phyloP scores from a whole-genome alignment of 1,140 invertebrate genomes.

The Leptinotarsa lineolata region DNA sequence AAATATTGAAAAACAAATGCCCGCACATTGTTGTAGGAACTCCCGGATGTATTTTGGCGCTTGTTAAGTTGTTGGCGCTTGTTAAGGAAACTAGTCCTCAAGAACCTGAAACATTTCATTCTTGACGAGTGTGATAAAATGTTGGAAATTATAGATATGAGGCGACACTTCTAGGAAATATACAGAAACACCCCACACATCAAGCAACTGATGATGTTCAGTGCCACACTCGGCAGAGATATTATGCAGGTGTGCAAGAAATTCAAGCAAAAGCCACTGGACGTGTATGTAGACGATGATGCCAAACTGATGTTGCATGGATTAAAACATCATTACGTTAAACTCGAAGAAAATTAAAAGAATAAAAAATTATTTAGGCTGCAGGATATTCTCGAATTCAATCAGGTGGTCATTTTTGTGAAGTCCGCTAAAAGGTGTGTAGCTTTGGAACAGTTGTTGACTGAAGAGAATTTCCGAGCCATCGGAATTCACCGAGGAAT shows the following conservation, averaged over 20 bases:
- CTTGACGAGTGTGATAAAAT: slow-evolving; percentile 99
- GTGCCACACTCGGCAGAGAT: slow-evolving; percentile 98
- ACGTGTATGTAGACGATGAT: no score
- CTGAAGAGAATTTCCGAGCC: slow-evolving; percentile 99
- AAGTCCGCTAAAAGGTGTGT: slow-evolving; percentile 98
- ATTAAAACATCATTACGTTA: slow-evolving; percentile 98
- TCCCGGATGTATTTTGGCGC: slow-evolving; percentile 91
- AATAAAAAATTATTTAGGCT: no score
- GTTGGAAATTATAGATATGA: slow-evolving; percentile 97
- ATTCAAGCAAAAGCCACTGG: slow-evolving; percentile 93
- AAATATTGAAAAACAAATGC: slow-evolving; percentile 89
- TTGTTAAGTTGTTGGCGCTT: slow-evolving; percentile 88
- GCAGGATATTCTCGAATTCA: slow-evolving; percentile 74
- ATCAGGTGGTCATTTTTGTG: slow-evolving; percentile 98
- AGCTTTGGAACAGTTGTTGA: slow-evolving; percentile 59
- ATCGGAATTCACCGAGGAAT: slow-evolving; percentile 77
- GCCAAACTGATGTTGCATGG: slow-evolving; percentile 75
- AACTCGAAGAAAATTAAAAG: slow-evolving; percentile 62
- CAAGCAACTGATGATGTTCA: slow-evolving; percentile 99
- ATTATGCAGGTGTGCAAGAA: slow-evolving; percentile 99
- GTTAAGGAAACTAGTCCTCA: slow-evolving; percentile 91
- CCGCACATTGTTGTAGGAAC: slow-evolving; percentile 99
- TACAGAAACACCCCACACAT: slow-evolving; percentile 97
- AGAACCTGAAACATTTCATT: slow-evolving; percentile 96
- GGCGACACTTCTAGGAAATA: slow-evolving; percentile 99